Conservation (phyloP, 2,888 invertebrate species). For the Trachelus iudaicus region DNA sequence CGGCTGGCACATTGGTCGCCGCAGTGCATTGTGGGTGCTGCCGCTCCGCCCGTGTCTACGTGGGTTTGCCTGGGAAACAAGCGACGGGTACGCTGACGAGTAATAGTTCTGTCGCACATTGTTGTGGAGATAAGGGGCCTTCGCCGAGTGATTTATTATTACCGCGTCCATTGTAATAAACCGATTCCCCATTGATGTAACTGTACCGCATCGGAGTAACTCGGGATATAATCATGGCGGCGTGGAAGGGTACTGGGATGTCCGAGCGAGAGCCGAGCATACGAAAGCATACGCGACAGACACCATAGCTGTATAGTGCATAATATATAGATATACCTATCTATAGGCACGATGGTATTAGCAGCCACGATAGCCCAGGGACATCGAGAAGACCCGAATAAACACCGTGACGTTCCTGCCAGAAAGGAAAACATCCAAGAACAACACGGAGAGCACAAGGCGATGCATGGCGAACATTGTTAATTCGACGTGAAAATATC, state of each 20-base stretch:
- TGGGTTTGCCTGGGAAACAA: conserved; percentile 18
- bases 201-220: conserved; percentile 19
- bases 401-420: not conserved
- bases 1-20: not conserved
- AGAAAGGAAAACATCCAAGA: not conserved
- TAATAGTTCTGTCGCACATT: conserved; percentile 41
- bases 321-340: not conserved
- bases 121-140: conserved; percentile 18
- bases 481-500: not conserved
- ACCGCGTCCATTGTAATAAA: conserved; percentile 43
- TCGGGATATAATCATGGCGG: conserved; percentile 4
- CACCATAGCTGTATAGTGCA: not conserved
- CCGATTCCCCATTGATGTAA: conserved; percentile 47
- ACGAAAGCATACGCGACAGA: not conserved
- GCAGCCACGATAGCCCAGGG: not conserved
- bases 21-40: conserved; percentile 13
- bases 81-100: conserved; percentile 31
- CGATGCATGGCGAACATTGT: not conserved
- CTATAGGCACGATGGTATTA: not conserved
- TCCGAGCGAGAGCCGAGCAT: not conserved
- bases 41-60: conserved; percentile 23
- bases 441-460: not conserved
- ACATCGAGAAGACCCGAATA: not conserved
- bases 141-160: conserved; percentile 30
- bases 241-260: not conserved